Evolutionary conservation across 1,140 invertebrate species (phyloP).

Genomic region (Ladona fulva): DNA sequence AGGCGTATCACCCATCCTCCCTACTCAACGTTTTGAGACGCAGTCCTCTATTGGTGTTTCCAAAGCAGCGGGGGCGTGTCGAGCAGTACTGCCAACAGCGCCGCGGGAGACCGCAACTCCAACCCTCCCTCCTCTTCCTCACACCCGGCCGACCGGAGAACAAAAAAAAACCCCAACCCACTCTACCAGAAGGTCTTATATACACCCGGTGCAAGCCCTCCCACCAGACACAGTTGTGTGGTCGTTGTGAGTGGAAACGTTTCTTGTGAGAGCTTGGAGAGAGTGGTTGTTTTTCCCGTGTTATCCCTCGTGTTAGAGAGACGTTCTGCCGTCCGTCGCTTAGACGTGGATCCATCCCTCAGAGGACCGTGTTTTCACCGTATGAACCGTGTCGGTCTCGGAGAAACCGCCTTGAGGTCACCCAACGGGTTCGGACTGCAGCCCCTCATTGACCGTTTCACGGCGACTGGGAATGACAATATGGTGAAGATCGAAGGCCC

Average conservation of each 20-base stretch:
- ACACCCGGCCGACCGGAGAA: neutral
- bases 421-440: neutral
- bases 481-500: constrained; percentile 27
- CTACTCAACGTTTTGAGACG: too few relatives aligned
- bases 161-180: neutral
- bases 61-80: neutral
- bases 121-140: neutral
- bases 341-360: neutral
- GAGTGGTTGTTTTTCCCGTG: neutral
- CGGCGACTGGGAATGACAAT: constrained; percentile 16
- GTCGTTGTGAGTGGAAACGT: neutral
- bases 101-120: neutral
- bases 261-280: neutral
- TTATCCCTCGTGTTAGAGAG: neutral
- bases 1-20: too few relatives aligned
- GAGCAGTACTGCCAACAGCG: neutral
- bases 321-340: neutral
- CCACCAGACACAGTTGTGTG: neutral
- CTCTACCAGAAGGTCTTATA: neutral
- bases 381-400: neutral
- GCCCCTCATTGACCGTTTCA: neutral
- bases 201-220: neutral
- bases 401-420: neutral
- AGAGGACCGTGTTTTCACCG: neutral
- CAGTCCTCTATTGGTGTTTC: neutral